Evolutionary conservation across 1,140 invertebrate genomes (phyloP).

Genomic region (Heliconius hermathena): DNA sequence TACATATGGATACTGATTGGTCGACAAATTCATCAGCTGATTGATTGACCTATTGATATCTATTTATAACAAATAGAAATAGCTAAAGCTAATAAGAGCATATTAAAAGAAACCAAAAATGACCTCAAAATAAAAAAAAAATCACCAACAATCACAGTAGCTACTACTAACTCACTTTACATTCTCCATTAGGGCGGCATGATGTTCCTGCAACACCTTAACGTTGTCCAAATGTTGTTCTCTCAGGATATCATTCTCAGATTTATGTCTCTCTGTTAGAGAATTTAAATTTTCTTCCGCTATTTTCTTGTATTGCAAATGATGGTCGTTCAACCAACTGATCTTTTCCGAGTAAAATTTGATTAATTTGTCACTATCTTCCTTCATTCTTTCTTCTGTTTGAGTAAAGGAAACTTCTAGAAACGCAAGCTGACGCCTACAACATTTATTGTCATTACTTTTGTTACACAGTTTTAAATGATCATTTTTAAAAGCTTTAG

Average conservation of each 20-base stretch:
- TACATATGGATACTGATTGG: too few species aligned
- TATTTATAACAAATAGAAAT: too few species aligned
- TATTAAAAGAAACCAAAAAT: too few species aligned
- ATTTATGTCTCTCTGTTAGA: conserved; percentile 61
- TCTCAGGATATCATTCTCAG: conserved; percentile 67
- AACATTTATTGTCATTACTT: conserved; percentile 24
- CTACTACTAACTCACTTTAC: conserved; percentile 57
- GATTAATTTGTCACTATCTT: conserved; percentile 73
- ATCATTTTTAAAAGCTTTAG: neutral
- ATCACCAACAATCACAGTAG: too few species aligned
- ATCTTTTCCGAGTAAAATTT: conserved; percentile 75
- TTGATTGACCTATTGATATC: too few species aligned
- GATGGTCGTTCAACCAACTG: conserved; percentile 73
- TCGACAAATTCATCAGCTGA: too few species aligned
- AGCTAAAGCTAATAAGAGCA: too few species aligned
- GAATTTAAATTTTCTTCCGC: conserved; percentile 63
- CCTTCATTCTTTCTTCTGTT: conserved; percentile 76
- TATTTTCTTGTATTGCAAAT: conserved; percentile 63
- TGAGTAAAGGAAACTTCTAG: conserved; percentile 70
- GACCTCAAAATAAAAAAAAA: too few species aligned
- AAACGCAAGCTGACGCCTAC: conserved; percentile 73
- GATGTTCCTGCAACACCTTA: conserved; percentile 74
- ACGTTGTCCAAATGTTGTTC: conserved; percentile 74
- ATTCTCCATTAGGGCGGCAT: conserved; percentile 74
- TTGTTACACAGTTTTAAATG: neutral